Base-by-base conservation (phyloP, 2,113 vertebrate genomes). In the Corydoras maculifer region DNA sequence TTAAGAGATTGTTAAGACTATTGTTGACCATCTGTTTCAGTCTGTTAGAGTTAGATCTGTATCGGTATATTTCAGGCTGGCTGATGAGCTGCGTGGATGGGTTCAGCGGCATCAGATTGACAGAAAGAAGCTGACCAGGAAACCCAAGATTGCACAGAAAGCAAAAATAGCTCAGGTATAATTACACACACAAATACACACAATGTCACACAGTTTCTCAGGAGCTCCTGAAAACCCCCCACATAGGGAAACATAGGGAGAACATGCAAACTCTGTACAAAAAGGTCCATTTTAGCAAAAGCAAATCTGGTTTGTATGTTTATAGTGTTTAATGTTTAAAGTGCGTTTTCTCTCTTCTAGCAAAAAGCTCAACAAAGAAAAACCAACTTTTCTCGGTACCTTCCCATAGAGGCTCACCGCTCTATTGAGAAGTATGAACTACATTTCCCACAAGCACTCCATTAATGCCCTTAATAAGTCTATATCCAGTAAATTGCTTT, bases 41-140 rank as follows among this genome's bases (percentile, higher is more conserved):
- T 25, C 18, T 25, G 18, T 25, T 25, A 25, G 18, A 25, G 18
- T 25, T 25, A 25, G 18, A 25, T 25, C 18, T 62, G 32, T 59
- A 18, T 29, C 12, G 62, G 60, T 29, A 1, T 60, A 3, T 0
- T 14, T 9, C 81, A 95, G 94, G 82, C 83, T 96, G 71, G 94
- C 92, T 0, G 93, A 94, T 0, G 94, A 94, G 79, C 80, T 96
- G 58, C 84, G 91, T 0, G 92, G 93, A 15, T 96, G 94, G 94
- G 93, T 93, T 9, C 91, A 89, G 3, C 86, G 94, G 0, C 94
- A 96, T 75, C 93, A 96, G 82, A 93, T 90, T 75, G 87, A 92
- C 81, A 77, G 90, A 30, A 91, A 92, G 82, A 95, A 92, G 76
- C 85, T 80, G 0, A 88, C 84, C 55, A 87, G 87, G 0, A 93